Evolutionary conservation across 1,140 invertebrate genomes (phyloP).

Genomic region (Coelopa frigida): DNA sequence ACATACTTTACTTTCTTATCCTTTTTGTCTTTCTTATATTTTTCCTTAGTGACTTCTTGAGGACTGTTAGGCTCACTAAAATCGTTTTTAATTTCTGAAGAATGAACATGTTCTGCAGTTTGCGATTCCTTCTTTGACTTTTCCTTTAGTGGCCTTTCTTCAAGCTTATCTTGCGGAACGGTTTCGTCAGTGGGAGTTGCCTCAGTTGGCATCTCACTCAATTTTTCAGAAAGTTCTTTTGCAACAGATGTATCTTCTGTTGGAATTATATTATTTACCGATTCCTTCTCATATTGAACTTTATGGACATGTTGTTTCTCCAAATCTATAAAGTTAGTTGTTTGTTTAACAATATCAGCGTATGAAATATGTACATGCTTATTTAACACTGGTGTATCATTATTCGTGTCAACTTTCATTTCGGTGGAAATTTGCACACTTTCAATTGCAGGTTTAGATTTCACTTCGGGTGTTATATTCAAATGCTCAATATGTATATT

Average conservation of each 20-base stretch:
- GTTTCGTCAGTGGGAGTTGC: background rate
- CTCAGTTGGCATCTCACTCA: background rate
- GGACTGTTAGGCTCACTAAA: too few species aligned
- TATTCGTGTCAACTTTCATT: background rate
- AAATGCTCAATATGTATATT: too few species aligned
- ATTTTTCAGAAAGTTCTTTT: background rate
- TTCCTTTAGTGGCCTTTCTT: too few species aligned
- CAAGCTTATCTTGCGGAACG: slow-evolving; percentile 2
- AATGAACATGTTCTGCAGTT: background rate
- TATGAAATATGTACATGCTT: slow-evolving; percentile 21
- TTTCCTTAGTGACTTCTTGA: slow-evolving; percentile 10
- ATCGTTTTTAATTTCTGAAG: too few species aligned
- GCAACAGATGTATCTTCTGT: too few species aligned
- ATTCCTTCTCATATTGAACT: too few species aligned
- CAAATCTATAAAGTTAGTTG: slow-evolving; percentile 13
- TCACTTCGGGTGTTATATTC: background rate
- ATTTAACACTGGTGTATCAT: background rate
- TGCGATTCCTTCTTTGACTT: slow-evolving; percentile 7
- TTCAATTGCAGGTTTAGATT: background rate
- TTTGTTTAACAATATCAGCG: slow-evolving; percentile 33
- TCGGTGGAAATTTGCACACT: too few species aligned
- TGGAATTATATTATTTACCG: too few species aligned
- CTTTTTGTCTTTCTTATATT: slow-evolving; percentile 16
- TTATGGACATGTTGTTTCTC: slow-evolving; percentile 18
- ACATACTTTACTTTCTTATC: background rate